These are phyloP conservation scores for Drosophila subsilvestris DNA, from an alignment of 2,888 invertebrate species.

Conservation along the genomic window DNA sequence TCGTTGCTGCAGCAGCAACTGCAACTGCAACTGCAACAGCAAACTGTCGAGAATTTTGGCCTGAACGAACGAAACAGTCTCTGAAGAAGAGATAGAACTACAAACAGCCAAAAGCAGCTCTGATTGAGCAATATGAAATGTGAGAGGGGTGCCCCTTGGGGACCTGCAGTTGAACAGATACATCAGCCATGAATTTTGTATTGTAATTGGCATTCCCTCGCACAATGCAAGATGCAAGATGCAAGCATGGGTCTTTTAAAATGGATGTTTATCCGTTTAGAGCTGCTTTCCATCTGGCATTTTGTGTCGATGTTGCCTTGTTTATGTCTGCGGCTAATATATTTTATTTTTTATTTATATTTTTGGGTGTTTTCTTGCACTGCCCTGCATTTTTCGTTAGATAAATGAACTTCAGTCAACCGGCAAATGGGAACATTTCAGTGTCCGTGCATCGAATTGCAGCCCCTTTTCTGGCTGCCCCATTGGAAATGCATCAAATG, in stretches of 20 bases:
- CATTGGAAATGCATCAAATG: conserved; percentile 53
- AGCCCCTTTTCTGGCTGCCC: background rate
- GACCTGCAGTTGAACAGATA: background rate
- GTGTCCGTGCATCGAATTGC: conserved; percentile 21
- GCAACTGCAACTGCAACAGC: background rate
- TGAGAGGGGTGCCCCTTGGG: background rate
- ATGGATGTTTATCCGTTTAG: background rate
- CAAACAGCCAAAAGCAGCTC: background rate
- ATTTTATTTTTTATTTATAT: background rate
- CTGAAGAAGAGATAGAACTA: background rate
- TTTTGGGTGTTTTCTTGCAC: conserved; percentile 5
- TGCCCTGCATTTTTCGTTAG: conserved; percentile 29
- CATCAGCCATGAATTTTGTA: conserved; percentile 3
- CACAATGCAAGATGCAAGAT: background rate
- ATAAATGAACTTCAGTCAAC: conserved; percentile 65
- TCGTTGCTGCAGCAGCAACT: background rate
- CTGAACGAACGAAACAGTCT: background rate
- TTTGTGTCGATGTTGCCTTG: background rate
- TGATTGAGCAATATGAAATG: conserved; percentile 9
- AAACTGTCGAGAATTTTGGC: conserved; percentile 10
- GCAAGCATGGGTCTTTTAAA: background rate
- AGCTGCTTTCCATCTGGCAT: background rate
- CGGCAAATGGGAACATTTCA: conserved; percentile 73
- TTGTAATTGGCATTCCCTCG: background rate
- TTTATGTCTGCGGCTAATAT: background rate